Evolutionary conservation across 2,113 vertebrate species (phyloP).

Genomic region (Himantopus leucocephalus): DNA sequence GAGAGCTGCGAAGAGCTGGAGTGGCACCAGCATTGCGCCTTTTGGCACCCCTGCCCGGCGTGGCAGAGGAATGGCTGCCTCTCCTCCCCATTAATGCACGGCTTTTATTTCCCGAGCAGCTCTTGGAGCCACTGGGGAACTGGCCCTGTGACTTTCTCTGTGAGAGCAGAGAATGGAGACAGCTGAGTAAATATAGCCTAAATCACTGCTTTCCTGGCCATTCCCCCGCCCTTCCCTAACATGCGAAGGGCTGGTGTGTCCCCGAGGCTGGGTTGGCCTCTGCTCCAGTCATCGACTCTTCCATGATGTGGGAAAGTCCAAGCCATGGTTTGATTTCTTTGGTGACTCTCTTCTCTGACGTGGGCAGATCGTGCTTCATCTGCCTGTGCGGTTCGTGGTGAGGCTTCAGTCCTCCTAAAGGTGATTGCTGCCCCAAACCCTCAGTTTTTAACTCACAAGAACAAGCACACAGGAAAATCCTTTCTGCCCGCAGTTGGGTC

Average conservation of each 20-base stretch:
- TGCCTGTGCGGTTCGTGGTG: rapidly evolving
- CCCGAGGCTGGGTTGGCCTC: constrained; percentile 21
- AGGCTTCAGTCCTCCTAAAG: not conserved
- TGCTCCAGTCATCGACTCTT: not conserved
- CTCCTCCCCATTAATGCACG: not conserved
- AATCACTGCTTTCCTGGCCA: constrained; percentile 53
- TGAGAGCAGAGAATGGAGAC: constrained; percentile 50
- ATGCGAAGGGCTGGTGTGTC: not conserved
- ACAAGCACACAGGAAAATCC: not conserved
- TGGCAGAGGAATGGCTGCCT: not conserved
- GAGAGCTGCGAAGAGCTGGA: not conserved
- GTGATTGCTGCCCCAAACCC: not conserved
- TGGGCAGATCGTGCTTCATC: not conserved
- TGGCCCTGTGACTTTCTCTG: constrained; percentile 53
- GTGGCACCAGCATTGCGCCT: not conserved
- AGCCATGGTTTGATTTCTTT: constrained; percentile 3
- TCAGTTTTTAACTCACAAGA: rapidly evolving
- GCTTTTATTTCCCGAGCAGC: constrained; percentile 29
- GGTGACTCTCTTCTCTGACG: not conserved
- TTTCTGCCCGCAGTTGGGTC: not conserved
- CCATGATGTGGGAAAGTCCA: constrained; percentile 30
- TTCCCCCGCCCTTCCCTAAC: not conserved
- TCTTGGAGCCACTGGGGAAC: constrained; percentile 31
- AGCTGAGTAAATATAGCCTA: constrained; percentile 67
- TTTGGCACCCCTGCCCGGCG: not conserved